phyloP scores from a whole-genome alignment of 2,888 invertebrate species.

The Strigamia maritima region DNA sequence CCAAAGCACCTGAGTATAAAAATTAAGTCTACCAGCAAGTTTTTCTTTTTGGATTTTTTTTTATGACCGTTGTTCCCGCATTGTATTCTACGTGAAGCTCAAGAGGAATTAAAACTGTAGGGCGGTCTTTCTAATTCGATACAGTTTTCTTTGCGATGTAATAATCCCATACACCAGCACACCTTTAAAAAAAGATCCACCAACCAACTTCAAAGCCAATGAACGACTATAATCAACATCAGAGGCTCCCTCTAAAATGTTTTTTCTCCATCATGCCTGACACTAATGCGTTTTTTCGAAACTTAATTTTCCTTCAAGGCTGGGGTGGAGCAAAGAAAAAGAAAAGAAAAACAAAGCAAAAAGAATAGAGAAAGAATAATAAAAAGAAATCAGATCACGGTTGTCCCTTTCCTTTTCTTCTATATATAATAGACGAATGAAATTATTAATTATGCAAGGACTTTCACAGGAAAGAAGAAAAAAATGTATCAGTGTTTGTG shows the following conservation, averaged over 20 bases:
- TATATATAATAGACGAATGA: background rate
- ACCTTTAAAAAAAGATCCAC: conserved; percentile 31
- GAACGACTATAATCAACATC: conserved; percentile 34
- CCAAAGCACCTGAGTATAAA: conserved; percentile 21
- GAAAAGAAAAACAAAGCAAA: conserved; percentile 7
- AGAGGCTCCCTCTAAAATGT: conserved; percentile 31
- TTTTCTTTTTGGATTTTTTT: conserved; percentile 21
- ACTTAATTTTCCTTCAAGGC: conserved; percentile 32
- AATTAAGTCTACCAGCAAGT: conserved; percentile 21
- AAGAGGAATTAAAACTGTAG: conserved; percentile 24
- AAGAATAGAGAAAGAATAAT: background rate
- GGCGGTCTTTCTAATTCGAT: conserved; percentile 32
- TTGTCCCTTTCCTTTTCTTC: background rate
- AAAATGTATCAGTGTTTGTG: background rate
- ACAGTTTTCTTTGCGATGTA: conserved; percentile 25
- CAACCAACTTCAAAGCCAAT: conserved; percentile 34
- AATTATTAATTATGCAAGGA: conserved; percentile 18
- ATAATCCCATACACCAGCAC: conserved; percentile 27
- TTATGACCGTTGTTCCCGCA: conserved; percentile 11
- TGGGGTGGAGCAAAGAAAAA: conserved; percentile 24
- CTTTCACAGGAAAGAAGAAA: background rate
- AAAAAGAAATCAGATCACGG: background rate
- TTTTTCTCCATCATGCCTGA: conserved; percentile 30
- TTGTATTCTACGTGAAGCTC: background rate
- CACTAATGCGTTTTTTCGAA: conserved; percentile 34